A percentile compares a stretch with the other conserved stretches of the same genome.
These are phyloP conservation scores for Oxyteleia sp. DNA, from an alignment of 2,888 invertebrate genomes.

Conservation along the genomic window DNA sequence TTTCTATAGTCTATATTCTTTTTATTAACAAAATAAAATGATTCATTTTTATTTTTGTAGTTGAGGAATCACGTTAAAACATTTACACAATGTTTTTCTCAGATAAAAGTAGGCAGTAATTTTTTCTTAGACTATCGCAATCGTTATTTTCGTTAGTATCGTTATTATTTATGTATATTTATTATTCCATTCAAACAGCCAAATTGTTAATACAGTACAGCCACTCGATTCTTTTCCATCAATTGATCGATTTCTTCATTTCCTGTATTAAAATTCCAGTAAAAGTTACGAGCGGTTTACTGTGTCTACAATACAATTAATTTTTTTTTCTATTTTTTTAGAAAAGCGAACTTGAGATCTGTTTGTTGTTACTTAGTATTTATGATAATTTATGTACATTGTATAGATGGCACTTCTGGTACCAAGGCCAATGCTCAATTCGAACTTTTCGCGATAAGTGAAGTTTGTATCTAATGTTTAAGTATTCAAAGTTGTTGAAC, in stretches of 20 bases:
- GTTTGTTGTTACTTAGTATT: conserved; percentile 57
- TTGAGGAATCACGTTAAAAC: too few relatives aligned
- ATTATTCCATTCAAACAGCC: conserved; percentile 16
- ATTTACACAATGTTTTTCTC: too few relatives aligned
- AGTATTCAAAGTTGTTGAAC: too few relatives aligned
- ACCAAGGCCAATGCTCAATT: conserved; percentile 46
- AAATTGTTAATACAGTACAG: conserved; percentile 3
- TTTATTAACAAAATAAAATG: too few relatives aligned
- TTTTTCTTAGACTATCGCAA: too few relatives aligned
- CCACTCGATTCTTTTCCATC: neutral
- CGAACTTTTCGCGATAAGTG: conserved; percentile 16
- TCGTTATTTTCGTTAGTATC: neutral
- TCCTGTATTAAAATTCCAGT: neutral
- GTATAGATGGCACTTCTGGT: conserved; percentile 16
- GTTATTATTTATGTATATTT: conserved; percentile 3
- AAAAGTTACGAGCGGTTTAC: neutral
- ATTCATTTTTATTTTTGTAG: too few relatives aligned
- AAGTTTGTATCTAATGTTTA: neutral
- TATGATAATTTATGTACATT: conserved; percentile 47
- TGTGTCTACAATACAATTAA: neutral
- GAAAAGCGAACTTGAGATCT: neutral
- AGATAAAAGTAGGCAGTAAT: too few relatives aligned
- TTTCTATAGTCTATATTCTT: too few relatives aligned
- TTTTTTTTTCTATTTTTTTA: conserved; percentile 1
- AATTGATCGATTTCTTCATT: neutral